Evolutionary conservation across 2,113 vertebrate genomes (phyloP), one percentile per base, ranked within the genome.

Genomic region (Saccopteryx leptura): DNA sequence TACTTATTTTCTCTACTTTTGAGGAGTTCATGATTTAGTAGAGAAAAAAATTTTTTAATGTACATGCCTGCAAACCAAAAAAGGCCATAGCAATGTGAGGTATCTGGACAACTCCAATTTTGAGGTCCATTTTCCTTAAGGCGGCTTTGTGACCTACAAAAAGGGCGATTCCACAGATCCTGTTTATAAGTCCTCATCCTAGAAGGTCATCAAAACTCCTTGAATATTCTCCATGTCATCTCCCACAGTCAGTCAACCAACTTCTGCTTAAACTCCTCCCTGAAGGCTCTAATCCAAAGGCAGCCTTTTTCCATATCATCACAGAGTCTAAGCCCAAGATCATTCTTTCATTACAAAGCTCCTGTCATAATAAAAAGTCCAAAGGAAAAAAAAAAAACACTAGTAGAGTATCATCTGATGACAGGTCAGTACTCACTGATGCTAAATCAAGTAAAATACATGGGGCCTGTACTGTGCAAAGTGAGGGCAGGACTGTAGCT

Each of bases 381-480:
- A 96, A 79, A 39, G 39, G 80, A 15, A 86, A 90, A 96, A 74
- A 81, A 86, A 89, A 71, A 76, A 92, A 84, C 14, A 76, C 54
- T 48, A 84, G 28, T 6, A 95, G 58, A 65, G 12, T 69, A 90
- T 66, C 63, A 90, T 74, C 61, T 85, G 74, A 91, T 79, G 21
- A 50, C 9, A 84, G 48, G 23, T 81, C 72, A 92, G 31, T 74
- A 69, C 13, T 95, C 87, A 91, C 14, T 83, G 48, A 90, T 54
- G 65, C 58, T 93, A 95, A 85, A 91, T 83, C 75, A 95, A 83
- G 63, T 90, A 96, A 95, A 96, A 82, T n/a, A 19, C 68, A 86
- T 3, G 68, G 31, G 39, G 15, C 79, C 54, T 48, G 65, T 15
- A 85, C 7, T 75, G 31, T 71, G 18, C 82, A 85, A 88, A 80